Evolutionary conservation across 2,888 invertebrate species (phyloP).

Genomic region (Acronicta alni): DNA sequence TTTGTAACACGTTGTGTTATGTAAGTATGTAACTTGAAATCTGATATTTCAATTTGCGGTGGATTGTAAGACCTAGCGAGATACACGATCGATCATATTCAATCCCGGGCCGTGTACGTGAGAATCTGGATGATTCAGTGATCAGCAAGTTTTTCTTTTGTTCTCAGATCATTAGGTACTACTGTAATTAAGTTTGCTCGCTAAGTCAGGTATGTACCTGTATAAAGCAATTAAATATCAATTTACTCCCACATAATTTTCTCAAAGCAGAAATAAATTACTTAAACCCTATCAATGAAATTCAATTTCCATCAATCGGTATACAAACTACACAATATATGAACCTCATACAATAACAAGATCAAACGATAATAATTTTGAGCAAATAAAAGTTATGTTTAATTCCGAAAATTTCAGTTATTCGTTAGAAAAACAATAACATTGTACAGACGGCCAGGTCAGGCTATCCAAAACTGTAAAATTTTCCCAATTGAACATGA

Average conservation of each 20-base stretch:
- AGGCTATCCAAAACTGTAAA: no score
- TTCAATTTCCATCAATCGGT: slow-evolving; percentile 13
- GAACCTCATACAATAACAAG: not conserved
- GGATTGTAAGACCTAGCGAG: not conserved
- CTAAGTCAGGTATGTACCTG: slow-evolving; percentile 10
- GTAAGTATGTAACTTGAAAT: not conserved
- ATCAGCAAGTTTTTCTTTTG: slow-evolving; percentile 29
- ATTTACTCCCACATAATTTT: slow-evolving; percentile 24
- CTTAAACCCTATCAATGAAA: slow-evolving; percentile 4
- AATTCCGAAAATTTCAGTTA: slow-evolving; percentile 62
- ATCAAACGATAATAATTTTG: slow-evolving; percentile 19
- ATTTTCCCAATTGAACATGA: no score
- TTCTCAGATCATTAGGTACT: slow-evolving; percentile 44
- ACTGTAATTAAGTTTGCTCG: slow-evolving; percentile 26
- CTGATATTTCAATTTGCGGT: not conserved
- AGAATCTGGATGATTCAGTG: slow-evolving; percentile 24
- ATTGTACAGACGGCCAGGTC: no score
- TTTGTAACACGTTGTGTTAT: no score
- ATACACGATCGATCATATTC: slow-evolving; percentile 27
- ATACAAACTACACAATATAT: slow-evolving; percentile 18
- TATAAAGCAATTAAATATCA: slow-evolving; percentile 25
- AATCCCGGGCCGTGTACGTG: slow-evolving; percentile 25
- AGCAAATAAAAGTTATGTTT: slow-evolving; percentile 59
- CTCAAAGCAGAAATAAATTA: slow-evolving; percentile 19
- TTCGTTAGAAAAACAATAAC: slow-evolving; percentile 69